Conservation (phyloP, 2,113 vertebrate species). For the Rallus limicola region DNA sequence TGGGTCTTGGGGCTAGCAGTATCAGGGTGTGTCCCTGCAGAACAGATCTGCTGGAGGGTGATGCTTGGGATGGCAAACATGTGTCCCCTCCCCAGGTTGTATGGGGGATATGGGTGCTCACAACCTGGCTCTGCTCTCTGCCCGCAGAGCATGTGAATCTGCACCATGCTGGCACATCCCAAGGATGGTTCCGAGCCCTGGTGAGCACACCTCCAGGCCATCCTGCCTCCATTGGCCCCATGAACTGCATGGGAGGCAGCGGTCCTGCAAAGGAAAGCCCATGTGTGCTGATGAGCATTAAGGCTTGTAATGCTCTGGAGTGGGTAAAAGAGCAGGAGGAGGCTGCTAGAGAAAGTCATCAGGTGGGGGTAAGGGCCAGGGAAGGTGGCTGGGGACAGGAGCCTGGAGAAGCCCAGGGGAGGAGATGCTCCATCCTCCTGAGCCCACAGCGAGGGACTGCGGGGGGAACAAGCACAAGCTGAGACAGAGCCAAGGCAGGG, state of each 20-base stretch:
- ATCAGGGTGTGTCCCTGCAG: background rate
- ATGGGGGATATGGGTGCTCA: background rate
- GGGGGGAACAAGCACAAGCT: fast-evolving
- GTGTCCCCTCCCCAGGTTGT: fast-evolving
- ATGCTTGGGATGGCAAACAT: fast-evolving
- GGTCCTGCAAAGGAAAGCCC: background rate
- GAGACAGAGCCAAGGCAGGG: fast-evolving
- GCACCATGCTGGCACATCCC: background rate
- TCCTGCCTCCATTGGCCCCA: background rate
- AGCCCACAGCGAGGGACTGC: fast-evolving
- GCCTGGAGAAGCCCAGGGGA: background rate
- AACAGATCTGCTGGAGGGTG: background rate
- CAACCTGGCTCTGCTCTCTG: background rate
- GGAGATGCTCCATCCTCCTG: background rate
- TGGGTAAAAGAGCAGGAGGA: background rate
- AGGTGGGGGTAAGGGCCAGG: background rate
- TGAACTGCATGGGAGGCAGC: background rate
- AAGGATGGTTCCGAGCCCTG: fast-evolving
- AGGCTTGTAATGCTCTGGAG: background rate
- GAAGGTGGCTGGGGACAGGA: background rate
- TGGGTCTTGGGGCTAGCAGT: background rate
- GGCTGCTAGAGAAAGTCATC: background rate
- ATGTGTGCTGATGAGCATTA: background rate
- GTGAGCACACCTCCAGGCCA: background rate
- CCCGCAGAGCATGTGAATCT: background rate